Percentiles rank a stretch among this genome's conserved stretches.
phyloP scores from a whole-genome alignment of 2,113 vertebrate genomes.

The Arothron firmamentum region DNA sequence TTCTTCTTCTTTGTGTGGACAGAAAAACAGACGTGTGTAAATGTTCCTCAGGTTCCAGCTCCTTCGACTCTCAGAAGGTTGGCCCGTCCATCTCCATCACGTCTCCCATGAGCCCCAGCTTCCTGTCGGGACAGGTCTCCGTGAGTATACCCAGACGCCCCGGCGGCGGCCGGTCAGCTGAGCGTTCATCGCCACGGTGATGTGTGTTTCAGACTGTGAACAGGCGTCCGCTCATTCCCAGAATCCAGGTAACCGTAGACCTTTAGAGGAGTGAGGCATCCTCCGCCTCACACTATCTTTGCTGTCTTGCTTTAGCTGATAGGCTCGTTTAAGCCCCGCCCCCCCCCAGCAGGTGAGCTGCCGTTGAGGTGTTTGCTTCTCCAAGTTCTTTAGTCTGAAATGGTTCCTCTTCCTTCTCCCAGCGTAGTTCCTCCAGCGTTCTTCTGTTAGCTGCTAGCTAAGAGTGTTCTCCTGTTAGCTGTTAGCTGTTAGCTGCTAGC shows the following conservation, averaged over 20 bases:
- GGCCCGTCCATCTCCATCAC: slow-evolving; percentile 93
- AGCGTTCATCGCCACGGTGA: slow-evolving; percentile 22
- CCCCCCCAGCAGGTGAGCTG: neutral
- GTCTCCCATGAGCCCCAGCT: slow-evolving; percentile 89
- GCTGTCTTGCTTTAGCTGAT: neutral
- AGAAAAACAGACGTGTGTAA: too few species aligned
- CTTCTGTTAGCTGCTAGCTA: too few species aligned
- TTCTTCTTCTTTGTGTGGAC: too few species aligned
- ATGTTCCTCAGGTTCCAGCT: slow-evolving; percentile 82
- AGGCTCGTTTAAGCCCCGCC: neutral
- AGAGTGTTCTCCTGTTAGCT: too few species aligned
- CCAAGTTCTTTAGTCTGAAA: too few species aligned
- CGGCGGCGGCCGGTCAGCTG: neutral
- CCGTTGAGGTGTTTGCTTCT: too few species aligned
- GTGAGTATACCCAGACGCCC: slow-evolving; percentile 77
- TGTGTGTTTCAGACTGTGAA: slow-evolving; percentile 48
- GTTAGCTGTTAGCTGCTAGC: too few species aligned
- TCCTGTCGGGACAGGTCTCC: slow-evolving; percentile 90
- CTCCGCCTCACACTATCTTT: neutral
- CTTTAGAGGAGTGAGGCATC: slow-evolving; percentile 3
- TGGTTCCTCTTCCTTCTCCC: too few species aligned
- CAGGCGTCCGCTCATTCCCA: slow-evolving; percentile 47
- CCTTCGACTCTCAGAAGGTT: slow-evolving; percentile 94
- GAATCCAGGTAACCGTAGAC: slow-evolving; percentile 62
- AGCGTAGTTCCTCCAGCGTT: too few species aligned